Base-by-base conservation (phyloP, 2,888 invertebrate genomes). In the Chymomyza amoena region DNA sequence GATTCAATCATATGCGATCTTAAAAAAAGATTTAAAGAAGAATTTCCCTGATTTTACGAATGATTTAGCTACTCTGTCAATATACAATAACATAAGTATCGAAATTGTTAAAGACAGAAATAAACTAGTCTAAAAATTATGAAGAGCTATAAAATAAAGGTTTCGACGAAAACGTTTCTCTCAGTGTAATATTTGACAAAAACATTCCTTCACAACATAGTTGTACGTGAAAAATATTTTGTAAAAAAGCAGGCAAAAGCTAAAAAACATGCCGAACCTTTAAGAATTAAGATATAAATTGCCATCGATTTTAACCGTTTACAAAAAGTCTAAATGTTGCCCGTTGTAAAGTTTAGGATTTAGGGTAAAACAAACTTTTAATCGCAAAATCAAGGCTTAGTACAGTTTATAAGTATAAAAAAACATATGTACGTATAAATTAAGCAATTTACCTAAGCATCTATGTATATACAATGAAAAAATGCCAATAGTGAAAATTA, bases 401-500 rank as follows among this genome's bases (percentile, higher is more conserved):
- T 18, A 62, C 51, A 64, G 25, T 20, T 57, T 20, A 32, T n/a
- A 16, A 5, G 16, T 16, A 52, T 10, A 61, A 25, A 62, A 4
- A 45, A 25, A 62, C n/a, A 15, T 6, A 32, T 32, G 15, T 16
- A 25, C 52, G 52, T 36, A 63, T 54, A 16, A 39, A 18, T 63
- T 63, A 32, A 16, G 63, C 54, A 64, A 64, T 64, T 64, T n/a
- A 52, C 36, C 36, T 64, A 13, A 54, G 13, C 39, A 45, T 45
- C 39, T 4, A 13, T 10, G 10, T 2, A 15, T n/a, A 25, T 25
- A 25, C 32, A 59, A 45, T 25, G 18, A n/a, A 25, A 50, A 25
- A 70, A 79, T 78, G 72, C 73, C 83, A 77, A 79, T 86, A 75
- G 70, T 86, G 79, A 74, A 88, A 88, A 79, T 79, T 69, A 81